Evolutionary conservation across 92 coral and sea anemone species (phyloP).

Genomic region (Muricea muricata): DNA sequence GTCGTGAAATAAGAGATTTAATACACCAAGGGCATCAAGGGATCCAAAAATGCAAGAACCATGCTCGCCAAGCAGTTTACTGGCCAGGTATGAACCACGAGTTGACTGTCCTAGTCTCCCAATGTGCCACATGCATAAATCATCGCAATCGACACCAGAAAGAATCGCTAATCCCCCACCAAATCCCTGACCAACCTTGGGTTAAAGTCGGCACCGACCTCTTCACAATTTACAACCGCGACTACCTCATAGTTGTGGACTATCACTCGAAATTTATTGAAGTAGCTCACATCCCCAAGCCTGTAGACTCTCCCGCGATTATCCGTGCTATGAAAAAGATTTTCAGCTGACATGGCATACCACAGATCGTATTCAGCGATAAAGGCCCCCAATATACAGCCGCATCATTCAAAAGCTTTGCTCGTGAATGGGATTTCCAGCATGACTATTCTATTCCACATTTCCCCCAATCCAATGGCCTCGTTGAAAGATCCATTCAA

Average conservation of each 20-base stretch:
- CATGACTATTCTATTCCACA: constrained; percentile 18
- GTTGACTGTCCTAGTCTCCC: constrained; percentile 9
- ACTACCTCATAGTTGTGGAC: constrained; percentile 26
- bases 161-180: constrained; percentile 2
- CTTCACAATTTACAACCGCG: background rate
- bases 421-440: constrained; percentile 22
- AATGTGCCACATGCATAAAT: background rate
- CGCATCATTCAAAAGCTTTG: constrained; percentile 5
- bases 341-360: background rate
- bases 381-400: constrained; percentile 21
- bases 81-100: constrained; percentile 26
- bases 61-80: constrained; percentile 13
- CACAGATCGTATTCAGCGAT: constrained; percentile 5
- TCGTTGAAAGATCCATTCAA: constrained; percentile 6
- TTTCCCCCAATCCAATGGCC: constrained; percentile 8
- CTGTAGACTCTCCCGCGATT: background rate
- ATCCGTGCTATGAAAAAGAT: constrained; percentile 1
- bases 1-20: background rate
- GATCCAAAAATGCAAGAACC: constrained; percentile 26
- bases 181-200: constrained; percentile 15
- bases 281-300: background rate
- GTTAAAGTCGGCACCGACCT: constrained; percentile 4
- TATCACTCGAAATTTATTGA: constrained; percentile 21
- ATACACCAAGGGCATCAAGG: constrained; percentile 25
- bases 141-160: constrained; percentile 4